phyloP scores from a whole-genome alignment of 1,140 invertebrate genomes.

The Bombus terrestris region DNA sequence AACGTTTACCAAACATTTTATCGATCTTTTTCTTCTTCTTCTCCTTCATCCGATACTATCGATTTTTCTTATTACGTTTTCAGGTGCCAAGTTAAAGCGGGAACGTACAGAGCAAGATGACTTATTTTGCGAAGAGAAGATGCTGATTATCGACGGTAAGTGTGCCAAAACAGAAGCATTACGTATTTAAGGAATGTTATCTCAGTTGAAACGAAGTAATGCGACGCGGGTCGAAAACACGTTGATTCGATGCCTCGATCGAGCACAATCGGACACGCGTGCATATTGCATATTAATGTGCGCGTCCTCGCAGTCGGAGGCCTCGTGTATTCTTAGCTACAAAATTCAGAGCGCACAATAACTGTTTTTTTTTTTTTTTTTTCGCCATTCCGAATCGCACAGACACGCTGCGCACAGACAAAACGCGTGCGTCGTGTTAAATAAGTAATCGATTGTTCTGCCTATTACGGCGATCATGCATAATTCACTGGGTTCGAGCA shows the following conservation, averaged over 20 bases:
- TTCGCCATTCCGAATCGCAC: no score
- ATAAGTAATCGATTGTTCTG: neutral
- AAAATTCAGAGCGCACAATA: neutral
- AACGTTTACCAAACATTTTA: no score
- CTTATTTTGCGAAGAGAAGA: constrained; percentile 81
- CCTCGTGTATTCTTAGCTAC: neutral
- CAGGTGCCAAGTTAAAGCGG: constrained; percentile 79
- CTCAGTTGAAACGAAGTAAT: neutral
- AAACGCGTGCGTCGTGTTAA: neutral
- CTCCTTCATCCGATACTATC: neutral
- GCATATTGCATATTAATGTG: no score
- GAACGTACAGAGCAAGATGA: constrained; percentile 80
- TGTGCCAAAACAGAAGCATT: neutral
- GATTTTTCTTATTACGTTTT: constrained; percentile 39
- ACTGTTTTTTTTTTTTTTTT: neutral
- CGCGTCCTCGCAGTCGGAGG: no score
- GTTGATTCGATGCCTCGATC: neutral
- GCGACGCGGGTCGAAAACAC: neutral
- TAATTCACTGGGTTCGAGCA: constrained; percentile 9
- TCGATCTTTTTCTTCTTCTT: neutral
- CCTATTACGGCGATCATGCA: constrained; percentile 21
- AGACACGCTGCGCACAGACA: neutral
- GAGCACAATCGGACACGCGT: neutral
- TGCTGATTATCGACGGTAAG: constrained; percentile 82
- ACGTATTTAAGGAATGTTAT: no score